These are phyloP conservation scores for Acrobasis consociella DNA, from an alignment of 2,888 invertebrate genomes.

Conservation along the genomic window DNA sequence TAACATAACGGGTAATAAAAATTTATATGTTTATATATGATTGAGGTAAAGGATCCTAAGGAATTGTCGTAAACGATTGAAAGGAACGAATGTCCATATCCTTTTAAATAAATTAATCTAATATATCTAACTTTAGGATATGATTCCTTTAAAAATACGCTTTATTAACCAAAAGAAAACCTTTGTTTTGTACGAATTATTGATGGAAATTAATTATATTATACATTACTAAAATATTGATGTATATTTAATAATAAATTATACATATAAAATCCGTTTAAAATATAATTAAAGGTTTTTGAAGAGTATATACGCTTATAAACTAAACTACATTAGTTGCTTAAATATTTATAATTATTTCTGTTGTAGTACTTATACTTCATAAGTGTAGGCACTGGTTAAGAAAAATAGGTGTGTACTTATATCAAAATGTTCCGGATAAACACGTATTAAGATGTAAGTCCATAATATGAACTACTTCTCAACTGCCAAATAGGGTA, in stretches of 20 bases:
- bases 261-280: slow-evolving; percentile 31
- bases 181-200: slow-evolving; percentile 54
- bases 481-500: slow-evolving; percentile 31
- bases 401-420: slow-evolving; percentile 26
- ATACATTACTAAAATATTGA: slow-evolving; percentile 32
- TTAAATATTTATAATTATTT: slow-evolving; percentile 24
- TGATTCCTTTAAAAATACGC: slow-evolving; percentile 57
- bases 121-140: slow-evolving; percentile 35
- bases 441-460: slow-evolving; percentile 12
- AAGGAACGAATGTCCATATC: slow-evolving; percentile 57
- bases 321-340: slow-evolving; percentile 30
- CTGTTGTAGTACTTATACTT: slow-evolving; percentile 27
- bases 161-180: slow-evolving; percentile 46
- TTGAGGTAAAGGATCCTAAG: slow-evolving; percentile 19
- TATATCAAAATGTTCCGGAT: slow-evolving; percentile 26
- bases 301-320: slow-evolving; percentile 33
- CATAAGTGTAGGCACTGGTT: slow-evolving; percentile 25
- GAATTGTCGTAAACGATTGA: slow-evolving; percentile 32
- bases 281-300: slow-evolving; percentile 28
- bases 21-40: background rate
- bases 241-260: slow-evolving; percentile 36
- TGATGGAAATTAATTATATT: slow-evolving; percentile 35
- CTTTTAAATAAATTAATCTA: slow-evolving; percentile 38
- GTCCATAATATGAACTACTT: slow-evolving; percentile 14
- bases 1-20: slow-evolving; percentile 19